Conservation (phyloP, 92 coral and sea anemone genomes). For the Chrysogorgia sp. region DNA sequence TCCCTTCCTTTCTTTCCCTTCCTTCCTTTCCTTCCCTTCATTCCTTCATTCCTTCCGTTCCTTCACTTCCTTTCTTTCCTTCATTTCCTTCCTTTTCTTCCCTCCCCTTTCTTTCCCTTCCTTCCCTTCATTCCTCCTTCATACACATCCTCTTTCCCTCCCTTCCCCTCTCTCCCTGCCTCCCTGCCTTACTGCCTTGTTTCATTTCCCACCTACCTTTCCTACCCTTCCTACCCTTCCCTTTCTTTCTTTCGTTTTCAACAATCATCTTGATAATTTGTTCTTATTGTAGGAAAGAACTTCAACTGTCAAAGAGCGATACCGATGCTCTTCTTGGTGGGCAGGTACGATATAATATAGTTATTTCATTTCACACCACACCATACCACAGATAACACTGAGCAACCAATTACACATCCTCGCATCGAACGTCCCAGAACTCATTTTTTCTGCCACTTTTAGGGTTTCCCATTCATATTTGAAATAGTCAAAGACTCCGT, state of each 20-base stretch:
- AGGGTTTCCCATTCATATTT: slow-evolving; percentile 96
- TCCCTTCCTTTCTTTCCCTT: no score
- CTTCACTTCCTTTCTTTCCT: slow-evolving; percentile 2
- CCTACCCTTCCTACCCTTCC: no score
- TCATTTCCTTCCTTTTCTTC: neutral
- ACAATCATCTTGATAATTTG: neutral
- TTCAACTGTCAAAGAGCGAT: slow-evolving; percentile 85
- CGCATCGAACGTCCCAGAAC: neutral
- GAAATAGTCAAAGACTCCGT: slow-evolving; percentile 94
- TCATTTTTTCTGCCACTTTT: neutral
- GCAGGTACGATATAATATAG: slow-evolving; percentile 76
- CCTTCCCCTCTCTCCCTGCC: no score
- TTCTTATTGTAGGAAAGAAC: slow-evolving; percentile 57
- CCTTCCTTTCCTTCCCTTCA: no score
- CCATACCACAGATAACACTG: no score
- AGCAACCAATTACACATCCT: neutral
- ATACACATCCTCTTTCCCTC: no score
- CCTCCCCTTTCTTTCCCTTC: neutral
- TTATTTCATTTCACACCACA: no score
- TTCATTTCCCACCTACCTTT: no score
- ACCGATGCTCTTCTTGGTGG: slow-evolving; percentile 84
- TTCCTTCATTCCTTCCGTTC: neutral
- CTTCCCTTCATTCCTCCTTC: no score
- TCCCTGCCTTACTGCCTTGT: neutral
- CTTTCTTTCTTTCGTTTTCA: neutral